Conservation (phyloP, 2,113 vertebrate species). For the Seriola aureovittata region DNA sequence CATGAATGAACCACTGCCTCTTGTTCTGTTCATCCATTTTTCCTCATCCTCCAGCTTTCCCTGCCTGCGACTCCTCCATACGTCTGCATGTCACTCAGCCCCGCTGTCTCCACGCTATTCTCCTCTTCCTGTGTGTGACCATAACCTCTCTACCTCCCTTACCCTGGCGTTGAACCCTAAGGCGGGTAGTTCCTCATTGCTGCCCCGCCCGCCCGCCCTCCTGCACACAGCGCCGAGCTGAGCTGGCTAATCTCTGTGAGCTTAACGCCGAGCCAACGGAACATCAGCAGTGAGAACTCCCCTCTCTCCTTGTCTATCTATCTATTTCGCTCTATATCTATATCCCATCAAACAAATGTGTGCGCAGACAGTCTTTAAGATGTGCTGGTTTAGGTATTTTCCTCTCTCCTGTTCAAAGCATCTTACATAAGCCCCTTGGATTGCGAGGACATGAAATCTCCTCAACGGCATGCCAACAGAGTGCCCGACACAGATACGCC, state of each 20-base stretch:
- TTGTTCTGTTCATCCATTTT: constrained; percentile 40
- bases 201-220: constrained; percentile 40
- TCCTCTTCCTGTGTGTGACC: constrained; percentile 35
- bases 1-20: constrained; percentile 47
- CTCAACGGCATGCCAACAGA: constrained; percentile 60
- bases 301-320: constrained; percentile 41
- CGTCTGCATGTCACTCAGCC: constrained; percentile 27
- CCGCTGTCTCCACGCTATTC: constrained; percentile 5
- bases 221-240: constrained; percentile 46
- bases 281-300: constrained; percentile 58
- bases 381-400: constrained; percentile 60
- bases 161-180: constrained; percentile 70
- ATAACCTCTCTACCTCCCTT: constrained; percentile 44
- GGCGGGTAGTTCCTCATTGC: constrained; percentile 55
- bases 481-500: constrained; percentile 56
- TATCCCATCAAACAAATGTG: constrained; percentile 63
- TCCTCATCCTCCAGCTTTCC: constrained; percentile 38
- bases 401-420: constrained; percentile 65
- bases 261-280: constrained; percentile 65
- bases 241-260: constrained; percentile 74
- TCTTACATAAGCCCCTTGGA: constrained; percentile 66
- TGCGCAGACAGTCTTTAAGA: constrained; percentile 52
- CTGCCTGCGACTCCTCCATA: constrained; percentile 11
- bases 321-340: constrained; percentile 58
- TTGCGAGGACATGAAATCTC: constrained; percentile 64